Percentiles rank a stretch among this genome's conserved stretches.
Conservation (phyloP, 2,888 invertebrate genomes). For the Pyrochroa serraticornis region DNA sequence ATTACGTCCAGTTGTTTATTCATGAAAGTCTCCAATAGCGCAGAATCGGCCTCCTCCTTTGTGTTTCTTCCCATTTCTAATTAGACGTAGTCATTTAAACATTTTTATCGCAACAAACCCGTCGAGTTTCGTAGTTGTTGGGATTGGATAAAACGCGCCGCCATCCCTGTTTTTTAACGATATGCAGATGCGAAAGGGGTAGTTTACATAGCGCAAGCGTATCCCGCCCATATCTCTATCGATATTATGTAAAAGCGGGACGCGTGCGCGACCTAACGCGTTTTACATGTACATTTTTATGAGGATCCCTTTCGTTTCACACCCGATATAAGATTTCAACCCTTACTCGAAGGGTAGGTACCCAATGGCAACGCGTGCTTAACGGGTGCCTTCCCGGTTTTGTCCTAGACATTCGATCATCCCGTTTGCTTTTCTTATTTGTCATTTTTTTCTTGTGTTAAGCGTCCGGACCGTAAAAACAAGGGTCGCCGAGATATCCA, state of each 20-base stretch:
- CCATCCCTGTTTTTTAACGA: constrained; percentile 50
- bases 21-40: background rate
- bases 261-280: constrained; percentile 56
- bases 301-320: constrained; percentile 51
- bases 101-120: background rate
- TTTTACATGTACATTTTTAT: constrained; percentile 58
- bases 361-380: constrained; percentile 55
- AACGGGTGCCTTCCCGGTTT: constrained; percentile 42
- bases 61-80: background rate
- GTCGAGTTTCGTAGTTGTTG: constrained; percentile 7
- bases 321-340: constrained; percentile 54
- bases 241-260: constrained; percentile 57
- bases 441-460: constrained; percentile 41
- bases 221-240: constrained; percentile 57
- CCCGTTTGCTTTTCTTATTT: constrained; percentile 45
- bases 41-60: background rate
- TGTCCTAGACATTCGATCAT: constrained; percentile 49
- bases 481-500: background rate
- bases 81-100: background rate
- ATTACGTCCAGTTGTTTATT: constrained; percentile 4
- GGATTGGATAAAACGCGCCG: constrained; percentile 29
- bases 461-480: constrained; percentile 37
- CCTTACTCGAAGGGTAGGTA: constrained; percentile 49
- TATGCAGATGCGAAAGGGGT: constrained; percentile 56
- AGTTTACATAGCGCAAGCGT: constrained; percentile 54